Conservation (phyloP, 2,113 vertebrate genomes). For the Nansenia antarctica region DNA sequence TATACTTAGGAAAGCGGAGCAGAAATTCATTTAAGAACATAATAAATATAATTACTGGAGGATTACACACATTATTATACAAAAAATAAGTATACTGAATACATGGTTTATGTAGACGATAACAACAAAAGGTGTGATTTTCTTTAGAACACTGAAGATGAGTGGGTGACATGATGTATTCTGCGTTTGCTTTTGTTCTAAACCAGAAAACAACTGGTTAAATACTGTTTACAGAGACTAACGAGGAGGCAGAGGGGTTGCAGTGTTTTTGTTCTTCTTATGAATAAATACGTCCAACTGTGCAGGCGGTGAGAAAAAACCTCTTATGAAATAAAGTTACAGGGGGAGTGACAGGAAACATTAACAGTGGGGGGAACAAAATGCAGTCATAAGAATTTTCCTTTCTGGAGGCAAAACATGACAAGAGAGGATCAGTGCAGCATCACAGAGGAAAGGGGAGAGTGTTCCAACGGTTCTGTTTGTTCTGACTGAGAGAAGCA, state of each 20-base stretch:
- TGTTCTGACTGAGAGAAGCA: neutral
- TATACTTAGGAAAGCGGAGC: neutral
- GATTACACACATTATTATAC: neutral
- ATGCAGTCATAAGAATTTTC: neutral
- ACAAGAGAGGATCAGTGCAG: neutral
- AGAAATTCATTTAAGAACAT: neutral
- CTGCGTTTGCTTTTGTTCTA: neutral
- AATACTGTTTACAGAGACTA: neutral
- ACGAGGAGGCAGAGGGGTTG: too few species aligned
- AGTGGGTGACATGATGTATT: neutral
- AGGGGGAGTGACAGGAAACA: neutral
- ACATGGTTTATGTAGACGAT: neutral
- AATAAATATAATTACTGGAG: conserved; percentile 2
- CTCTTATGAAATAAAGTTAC: neutral
- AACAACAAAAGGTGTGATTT: neutral
- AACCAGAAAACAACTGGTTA: neutral
- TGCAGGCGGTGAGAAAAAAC: neutral
- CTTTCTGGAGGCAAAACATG: neutral
- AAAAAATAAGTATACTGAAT: neutral
- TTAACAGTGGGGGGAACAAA: neutral
- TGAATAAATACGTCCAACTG: neutral
- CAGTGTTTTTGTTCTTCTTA: neutral
- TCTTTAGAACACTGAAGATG: neutral
- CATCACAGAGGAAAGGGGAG: neutral
- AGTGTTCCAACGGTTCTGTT: neutral